phyloP scores from a whole-genome alignment of 1,140 invertebrate genomes.

The Pogonomyrmex barbatus region DNA sequence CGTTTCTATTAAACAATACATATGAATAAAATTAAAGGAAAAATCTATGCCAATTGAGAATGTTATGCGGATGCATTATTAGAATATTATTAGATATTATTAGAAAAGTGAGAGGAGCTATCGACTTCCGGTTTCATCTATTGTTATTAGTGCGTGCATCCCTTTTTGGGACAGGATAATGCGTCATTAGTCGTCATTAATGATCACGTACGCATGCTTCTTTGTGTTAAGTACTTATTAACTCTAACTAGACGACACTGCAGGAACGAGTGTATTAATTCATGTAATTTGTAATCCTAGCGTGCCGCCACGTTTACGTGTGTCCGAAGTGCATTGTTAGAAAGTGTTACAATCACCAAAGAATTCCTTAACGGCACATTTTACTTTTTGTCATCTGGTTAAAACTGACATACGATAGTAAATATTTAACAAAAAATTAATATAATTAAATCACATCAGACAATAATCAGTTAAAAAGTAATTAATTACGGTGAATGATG shows the following conservation, averaged over 20 bases:
- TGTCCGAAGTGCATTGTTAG: constrained; percentile 31
- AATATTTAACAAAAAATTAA: neutral
- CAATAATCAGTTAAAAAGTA: neutral
- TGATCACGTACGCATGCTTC: constrained; percentile 54
- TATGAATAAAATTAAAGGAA: neutral
- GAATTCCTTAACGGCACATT: constrained; percentile 41
- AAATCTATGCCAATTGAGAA: neutral
- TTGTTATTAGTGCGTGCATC: constrained; percentile 24
- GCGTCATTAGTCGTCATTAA: constrained; percentile 69
- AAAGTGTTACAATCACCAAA: constrained; percentile 46
- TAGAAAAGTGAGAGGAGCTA: neutral
- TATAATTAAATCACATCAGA: neutral
- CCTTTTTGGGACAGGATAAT: constrained; percentile 56
- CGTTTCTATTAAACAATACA: neutral
- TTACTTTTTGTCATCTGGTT: constrained; percentile 15
- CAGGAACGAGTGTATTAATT: constrained; percentile 71
- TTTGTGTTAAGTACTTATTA: constrained; percentile 74
- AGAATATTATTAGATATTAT: constrained; percentile 42
- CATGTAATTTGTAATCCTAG: constrained; percentile 71
- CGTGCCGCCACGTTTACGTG: constrained; percentile 59
- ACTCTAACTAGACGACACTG: constrained; percentile 54
- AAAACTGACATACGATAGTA: neutral
- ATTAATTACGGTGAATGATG: neutral
- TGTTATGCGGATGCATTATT: constrained; percentile 14
- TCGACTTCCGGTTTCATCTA: constrained; percentile 50